Percentiles rank a stretch among this genome's conserved stretches.
These are phyloP conservation scores for Acrocyrtus sp. DNA, from an alignment of 2,888 invertebrate species.

Conservation along the genomic window DNA sequence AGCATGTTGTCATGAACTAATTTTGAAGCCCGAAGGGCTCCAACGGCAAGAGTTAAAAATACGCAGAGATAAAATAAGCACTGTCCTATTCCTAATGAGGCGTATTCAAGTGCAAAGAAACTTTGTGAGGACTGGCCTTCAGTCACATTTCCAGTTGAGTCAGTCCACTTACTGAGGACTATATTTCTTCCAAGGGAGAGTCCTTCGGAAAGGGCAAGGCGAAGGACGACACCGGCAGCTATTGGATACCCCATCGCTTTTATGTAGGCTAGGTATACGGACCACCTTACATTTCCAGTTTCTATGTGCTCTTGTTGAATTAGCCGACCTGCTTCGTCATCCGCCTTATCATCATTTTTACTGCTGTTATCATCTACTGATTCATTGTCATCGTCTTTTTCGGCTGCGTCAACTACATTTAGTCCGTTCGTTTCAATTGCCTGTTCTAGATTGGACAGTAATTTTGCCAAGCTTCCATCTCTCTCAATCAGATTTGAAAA, in stretches of 20 bases:
- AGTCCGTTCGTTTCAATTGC: too few relatives aligned
- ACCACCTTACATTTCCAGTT: conserved; percentile 88
- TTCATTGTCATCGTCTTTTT: not conserved
- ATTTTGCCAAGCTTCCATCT: conserved; percentile 5
- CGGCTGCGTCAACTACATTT: too few relatives aligned
- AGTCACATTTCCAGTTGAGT: too few relatives aligned
- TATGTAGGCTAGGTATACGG: conserved; percentile 89
- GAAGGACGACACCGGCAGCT: not conserved
- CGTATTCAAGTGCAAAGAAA: conserved; percentile 2
- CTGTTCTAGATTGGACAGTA: not conserved
- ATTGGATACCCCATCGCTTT: conserved; percentile 76
- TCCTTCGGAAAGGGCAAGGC: too few relatives aligned
- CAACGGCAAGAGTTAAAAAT: conserved; percentile 24
- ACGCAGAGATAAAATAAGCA: conserved; percentile 11
- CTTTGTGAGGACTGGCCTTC: not conserved
- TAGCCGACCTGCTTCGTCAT: conserved; percentile 75
- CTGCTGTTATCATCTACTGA: too few relatives aligned
- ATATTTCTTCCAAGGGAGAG: too few relatives aligned
- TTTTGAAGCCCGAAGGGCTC: conserved; percentile 71
- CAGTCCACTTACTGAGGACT: too few relatives aligned
- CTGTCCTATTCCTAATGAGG: not conserved
- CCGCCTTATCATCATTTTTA: conserved; percentile 4
- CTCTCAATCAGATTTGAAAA: conserved; percentile 69
- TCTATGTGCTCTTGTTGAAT: conserved; percentile 91
- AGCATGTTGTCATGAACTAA: conserved; percentile 75